Base-by-base conservation (phyloP, 2,797 vertebrate species). In the Sebastes ruberrimus region DNA sequence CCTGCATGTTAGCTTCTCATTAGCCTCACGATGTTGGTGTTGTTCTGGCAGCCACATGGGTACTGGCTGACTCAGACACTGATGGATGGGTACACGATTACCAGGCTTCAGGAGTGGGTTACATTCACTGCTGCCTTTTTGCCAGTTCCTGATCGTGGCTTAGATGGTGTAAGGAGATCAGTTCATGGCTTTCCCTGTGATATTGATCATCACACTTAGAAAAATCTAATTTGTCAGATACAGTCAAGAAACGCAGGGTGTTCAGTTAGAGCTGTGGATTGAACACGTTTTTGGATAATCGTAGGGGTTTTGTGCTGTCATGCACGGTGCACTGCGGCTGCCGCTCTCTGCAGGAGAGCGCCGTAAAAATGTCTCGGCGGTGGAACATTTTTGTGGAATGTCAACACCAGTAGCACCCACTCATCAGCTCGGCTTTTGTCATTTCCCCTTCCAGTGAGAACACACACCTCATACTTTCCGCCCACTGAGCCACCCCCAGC, bases 401-500 rank as follows among this genome's bases (percentile, higher is more conserved):
- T 93, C 89, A 89, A 92, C 88, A 89, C 49, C 84, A 88, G 89
- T 87, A 86, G 73, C 85, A 68, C 59, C 83, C 78, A 68, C 84
- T 85, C 91, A 85, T 91, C 90, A 88, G 88, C 67, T 74, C 2
- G 56, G 84, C 87, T 90, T 86, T 85, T 88, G 83, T 92, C 82
- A 76, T 90, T 90, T 88, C 86, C 88, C 74, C 57, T 75, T 83
- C 62, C 38, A 70, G 80, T 57, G 62, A 80, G 71, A 87, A 71
- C 71, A 76, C 75, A 69, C 72, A 77, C 84, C 83, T 93, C 86
- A 91, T 86, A 90, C 74, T 94, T 93, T 94, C 92, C 93, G 86
- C 42, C 69, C 55, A 8, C 38, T 32, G 33, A 87, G 86, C 74
- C 74, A 14, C 71, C 82, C 53, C 46, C 42, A 78, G 52, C 70